Evolutionary conservation across 2,888 invertebrate species (phyloP).

Genomic region (Ichneumoninae sp.): DNA sequence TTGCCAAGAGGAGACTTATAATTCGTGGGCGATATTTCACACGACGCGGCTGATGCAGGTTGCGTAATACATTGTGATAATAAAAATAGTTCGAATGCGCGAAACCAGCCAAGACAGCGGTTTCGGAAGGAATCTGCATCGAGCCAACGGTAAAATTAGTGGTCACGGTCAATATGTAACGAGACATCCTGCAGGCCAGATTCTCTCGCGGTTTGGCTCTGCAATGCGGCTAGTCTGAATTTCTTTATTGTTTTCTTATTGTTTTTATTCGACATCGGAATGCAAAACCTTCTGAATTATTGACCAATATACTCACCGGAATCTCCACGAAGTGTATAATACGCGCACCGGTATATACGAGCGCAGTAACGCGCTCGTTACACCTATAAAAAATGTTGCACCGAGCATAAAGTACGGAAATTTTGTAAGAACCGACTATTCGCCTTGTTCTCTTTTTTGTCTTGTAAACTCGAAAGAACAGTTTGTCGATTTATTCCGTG

Average conservation of each 20-base stretch:
- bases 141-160: constrained; percentile 67
- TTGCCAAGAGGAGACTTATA: constrained; percentile 42
- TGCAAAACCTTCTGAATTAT: constrained; percentile 31
- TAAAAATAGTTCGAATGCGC: constrained; percentile 53
- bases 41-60: constrained; percentile 5
- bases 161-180: constrained; percentile 62
- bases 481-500: not conserved
- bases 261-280: constrained; percentile 1
- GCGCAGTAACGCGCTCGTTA: not conserved
- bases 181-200: constrained; percentile 46
- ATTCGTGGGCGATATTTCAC: constrained; percentile 57
- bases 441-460: not conserved
- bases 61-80: constrained; percentile 46
- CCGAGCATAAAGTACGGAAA: not conserved
- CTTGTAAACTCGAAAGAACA: not conserved
- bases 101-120: constrained; percentile 8
- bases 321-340: not conserved
- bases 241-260: constrained; percentile 11
- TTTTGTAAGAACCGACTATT: not conserved
- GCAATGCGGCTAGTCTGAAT: constrained; percentile 5
- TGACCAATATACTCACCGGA: not conserved
- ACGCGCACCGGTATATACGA: not conserved
- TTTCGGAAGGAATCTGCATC: constrained; percentile 40
- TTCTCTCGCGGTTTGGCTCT: constrained; percentile 30
- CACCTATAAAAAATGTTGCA: not conserved